Base-by-base conservation (phyloP, 2,888 invertebrate genomes). In the Proisotoma minuta region DNA sequence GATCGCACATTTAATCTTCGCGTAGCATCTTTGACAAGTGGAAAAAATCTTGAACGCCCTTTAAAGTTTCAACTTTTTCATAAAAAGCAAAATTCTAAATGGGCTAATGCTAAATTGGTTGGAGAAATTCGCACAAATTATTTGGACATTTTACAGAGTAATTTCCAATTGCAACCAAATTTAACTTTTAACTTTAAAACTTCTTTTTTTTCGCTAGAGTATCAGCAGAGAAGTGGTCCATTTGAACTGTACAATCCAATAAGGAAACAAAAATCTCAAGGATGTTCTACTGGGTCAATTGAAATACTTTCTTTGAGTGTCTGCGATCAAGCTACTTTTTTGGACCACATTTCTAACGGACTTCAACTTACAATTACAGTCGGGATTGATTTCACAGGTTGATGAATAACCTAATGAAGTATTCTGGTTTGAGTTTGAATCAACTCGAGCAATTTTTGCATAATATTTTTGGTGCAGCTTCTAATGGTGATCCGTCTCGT, bases 271-370 rank as follows among this genome's bases (percentile, higher is more conserved):
- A 53, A 18, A 28, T 15, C 18, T 15, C 8, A 10, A 3, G 20
- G 29, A 20, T 39, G 20, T 10, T n/a, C 39, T n/a, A 39, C 20
- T 4, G 39, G 39, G 20, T 23, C 12, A 15, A 39, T 54, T 3
- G 12, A 34, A 51, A n/a, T 57, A 50, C 43, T 15, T 1, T 15
- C 39, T 27, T 63, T 70, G 15, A 50, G 50, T 15, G 27, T 60
- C 10, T 62, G 71, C 47, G 50, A 40, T 10, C 65, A 73, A 56
- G 66, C 67, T 15, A 65, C 74, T 8, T 82, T 82, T 73, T 72
- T 82, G 49, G 82, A 82, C 68, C 82, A 78, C 73, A 77, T 82
- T 34, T 75, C 78, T 49, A 78, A 78, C 24, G 80, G 82, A 76
- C 68, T 74, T 8, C 71, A 76, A 60, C 60, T 77, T 20, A 69